These are phyloP conservation scores for Parasteatoda tepidariorum DNA, from an alignment of 1,140 invertebrate species.

Conservation along the genomic window DNA sequence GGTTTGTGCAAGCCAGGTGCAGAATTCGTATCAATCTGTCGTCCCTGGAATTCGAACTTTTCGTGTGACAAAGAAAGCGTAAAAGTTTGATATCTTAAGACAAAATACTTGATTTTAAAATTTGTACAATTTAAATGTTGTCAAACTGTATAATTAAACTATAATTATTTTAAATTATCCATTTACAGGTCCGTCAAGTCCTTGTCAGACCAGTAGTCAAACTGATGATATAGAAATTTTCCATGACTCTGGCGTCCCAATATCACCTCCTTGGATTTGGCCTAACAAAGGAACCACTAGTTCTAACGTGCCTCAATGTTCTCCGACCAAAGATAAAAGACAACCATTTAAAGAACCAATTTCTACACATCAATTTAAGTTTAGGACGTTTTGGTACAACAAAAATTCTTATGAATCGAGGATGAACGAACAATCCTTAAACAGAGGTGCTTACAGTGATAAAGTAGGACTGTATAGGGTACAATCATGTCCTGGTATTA, in stretches of 20 bases:
- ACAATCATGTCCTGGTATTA: slow-evolving; percentile 24
- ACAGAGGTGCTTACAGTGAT: background rate
- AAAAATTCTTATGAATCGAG: background rate
- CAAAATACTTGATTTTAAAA: too few relatives aligned
- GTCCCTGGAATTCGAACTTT: too few relatives aligned
- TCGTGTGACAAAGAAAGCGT: too few relatives aligned
- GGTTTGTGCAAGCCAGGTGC: too few relatives aligned
- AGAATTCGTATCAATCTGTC: too few relatives aligned
- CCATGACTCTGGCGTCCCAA: slow-evolving; percentile 15
- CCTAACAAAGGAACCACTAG: slow-evolving; percentile 9
- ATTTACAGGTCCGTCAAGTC: slow-evolving; percentile 16
- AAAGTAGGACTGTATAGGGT: slow-evolving; percentile 27
- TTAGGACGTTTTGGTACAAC: background rate
- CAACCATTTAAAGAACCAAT: slow-evolving; percentile 8
- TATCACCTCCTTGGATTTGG: slow-evolving; percentile 15
- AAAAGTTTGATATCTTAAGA: too few relatives aligned
- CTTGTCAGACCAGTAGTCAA: background rate
- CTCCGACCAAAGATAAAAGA: background rate
- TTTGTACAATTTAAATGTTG: too few relatives aligned
- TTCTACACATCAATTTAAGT: background rate
- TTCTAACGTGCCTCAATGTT: background rate
- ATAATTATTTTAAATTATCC: too few relatives aligned
- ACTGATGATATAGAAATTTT: slow-evolving; percentile 16
- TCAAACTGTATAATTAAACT: too few relatives aligned
- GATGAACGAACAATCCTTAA: background rate